phyloP scores from a whole-genome alignment of 2,888 invertebrate genomes.

The Macrosoma leucophasiata region DNA sequence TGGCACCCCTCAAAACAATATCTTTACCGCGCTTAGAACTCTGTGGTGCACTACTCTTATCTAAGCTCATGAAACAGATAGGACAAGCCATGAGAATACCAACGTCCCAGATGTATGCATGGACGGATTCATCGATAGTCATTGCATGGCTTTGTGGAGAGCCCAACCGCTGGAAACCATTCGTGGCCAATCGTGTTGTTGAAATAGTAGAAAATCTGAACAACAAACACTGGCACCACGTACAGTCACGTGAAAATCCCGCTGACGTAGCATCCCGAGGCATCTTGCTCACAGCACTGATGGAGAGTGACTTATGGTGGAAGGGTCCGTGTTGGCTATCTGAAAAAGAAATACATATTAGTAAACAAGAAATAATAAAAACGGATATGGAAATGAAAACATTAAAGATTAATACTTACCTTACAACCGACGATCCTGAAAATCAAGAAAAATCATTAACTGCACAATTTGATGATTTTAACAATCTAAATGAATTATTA shows the following conservation, averaged over 20 bases:
- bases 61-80: slow-evolving; percentile 19
- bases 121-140: slow-evolving; percentile 18
- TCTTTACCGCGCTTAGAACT: slow-evolving; percentile 27
- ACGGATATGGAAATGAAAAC: slow-evolving; percentile 4
- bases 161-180: slow-evolving; percentile 24
- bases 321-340: slow-evolving; percentile 22
- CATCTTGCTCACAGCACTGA: slow-evolving; percentile 11
- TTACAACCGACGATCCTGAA: neutral
- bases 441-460: neutral
- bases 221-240: slow-evolving; percentile 19
- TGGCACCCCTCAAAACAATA: slow-evolving; percentile 27
- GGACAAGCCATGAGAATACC: slow-evolving; percentile 13
- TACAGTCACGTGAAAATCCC: slow-evolving; percentile 20
- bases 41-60: slow-evolving; percentile 20
- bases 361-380: slow-evolving; percentile 3
- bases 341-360: slow-evolving; percentile 12
- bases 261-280: slow-evolving; percentile 25
- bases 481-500: slow-evolving; percentile 4
- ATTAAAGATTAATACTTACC: slow-evolving; percentile 3
- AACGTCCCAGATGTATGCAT: slow-evolving; percentile 12
- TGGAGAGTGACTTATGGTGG: slow-evolving; percentile 19
- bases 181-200: slow-evolving; percentile 20
- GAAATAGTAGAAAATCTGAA: slow-evolving; percentile 17
- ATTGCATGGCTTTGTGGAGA: slow-evolving; percentile 20
- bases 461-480: slow-evolving; percentile 1